A percentile compares a stretch with the other conserved stretches of the same genome.
Conservation (phyloP, 2,797 vertebrate genomes). For the Cryptoprocta ferox region DNA sequence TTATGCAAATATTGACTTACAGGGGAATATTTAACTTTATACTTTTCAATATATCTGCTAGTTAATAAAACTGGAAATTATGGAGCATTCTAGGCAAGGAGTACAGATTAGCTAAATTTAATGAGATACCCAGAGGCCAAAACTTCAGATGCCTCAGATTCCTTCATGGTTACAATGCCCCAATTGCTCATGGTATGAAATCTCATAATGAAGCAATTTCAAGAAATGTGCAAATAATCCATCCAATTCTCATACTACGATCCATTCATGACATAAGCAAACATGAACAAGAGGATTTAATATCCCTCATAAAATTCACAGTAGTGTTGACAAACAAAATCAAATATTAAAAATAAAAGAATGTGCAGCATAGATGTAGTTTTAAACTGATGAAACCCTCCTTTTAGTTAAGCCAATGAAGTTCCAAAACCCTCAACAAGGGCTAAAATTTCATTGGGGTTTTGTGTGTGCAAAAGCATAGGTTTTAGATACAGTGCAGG, state of each 20-base stretch:
- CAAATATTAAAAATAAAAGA: background rate
- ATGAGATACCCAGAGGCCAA: conserved; percentile 34
- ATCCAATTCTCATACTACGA: conserved; percentile 11
- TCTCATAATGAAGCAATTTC: conserved; percentile 66
- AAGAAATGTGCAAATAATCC: conserved; percentile 53
- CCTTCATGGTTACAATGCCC: conserved; percentile 54
- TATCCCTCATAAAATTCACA: conserved; percentile 50
- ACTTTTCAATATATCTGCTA: background rate
- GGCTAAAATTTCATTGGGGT: background rate
- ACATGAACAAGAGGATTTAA: conserved; percentile 52
- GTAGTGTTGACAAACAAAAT: background rate
- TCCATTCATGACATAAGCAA: background rate
- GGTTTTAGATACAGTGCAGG: conserved; percentile 52
- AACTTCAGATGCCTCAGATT: conserved; percentile 62
- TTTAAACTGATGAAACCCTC: background rate
- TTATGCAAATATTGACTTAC: conserved; percentile 75
- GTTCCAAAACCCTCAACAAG: background rate
- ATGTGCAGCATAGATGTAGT: background rate
- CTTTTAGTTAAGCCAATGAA: background rate
- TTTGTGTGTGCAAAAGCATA: conserved; percentile 43
- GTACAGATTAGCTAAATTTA: conserved; percentile 28
- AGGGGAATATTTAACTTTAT: conserved; percentile 61
- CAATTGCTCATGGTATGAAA: conserved; percentile 59
- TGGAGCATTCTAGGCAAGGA: background rate
- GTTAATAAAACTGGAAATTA: conserved; percentile 43